Base-by-base conservation (phyloP, 2,113 vertebrate species). In the Cariama cristata region DNA sequence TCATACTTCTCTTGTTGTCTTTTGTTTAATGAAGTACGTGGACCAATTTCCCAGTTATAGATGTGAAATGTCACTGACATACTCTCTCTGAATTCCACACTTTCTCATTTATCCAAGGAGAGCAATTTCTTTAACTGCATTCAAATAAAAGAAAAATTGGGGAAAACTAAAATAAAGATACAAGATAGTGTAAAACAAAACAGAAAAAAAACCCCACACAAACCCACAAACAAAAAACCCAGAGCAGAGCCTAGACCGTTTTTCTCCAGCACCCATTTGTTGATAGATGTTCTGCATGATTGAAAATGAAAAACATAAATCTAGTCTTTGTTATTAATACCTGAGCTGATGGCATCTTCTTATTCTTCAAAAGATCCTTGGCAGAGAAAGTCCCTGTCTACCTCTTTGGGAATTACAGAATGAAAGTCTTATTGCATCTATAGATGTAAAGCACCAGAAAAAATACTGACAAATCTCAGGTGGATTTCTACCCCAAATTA, bases 21-120 rank as follows among this genome's bases (percentile, higher is more conserved):
- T 93, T 60, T 89, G 40, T 87, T 95, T 90, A 93, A 95, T 66
- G 52, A 91, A 96, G 66, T 75, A 96, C 38, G 77, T 95, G 86
- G 53, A 85, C 62, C 59, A 44, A 86, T 58, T 93, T 96, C 62
- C 45, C 74, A 82, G 49, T n/a, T 63, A 64, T 6, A 20, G 23
- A 75, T 28, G n/a, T 92, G 74, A 82, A 95, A 82, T 33, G 26
- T 32, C 73, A 82, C 6, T 84, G 45, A 63, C 63, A 71, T 2
- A 38, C 10, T 56, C 14, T 40, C 72, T 90, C 64, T 56, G 58
- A 94, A 89, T 91, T 91, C 84, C 33, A 79, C 4, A 15, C 26
- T 82, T 75, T 45, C 62, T 73, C 63, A 27, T 12, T 12, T n/a
- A 68, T 22, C 62, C 58, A 76, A 50, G 26, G 30, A 85, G 2